Percentiles rank a stretch among this genome's conserved stretches.
phyloP scores from a whole-genome alignment of 1,140 invertebrate species.

The Leptonema lineaticorne region DNA sequence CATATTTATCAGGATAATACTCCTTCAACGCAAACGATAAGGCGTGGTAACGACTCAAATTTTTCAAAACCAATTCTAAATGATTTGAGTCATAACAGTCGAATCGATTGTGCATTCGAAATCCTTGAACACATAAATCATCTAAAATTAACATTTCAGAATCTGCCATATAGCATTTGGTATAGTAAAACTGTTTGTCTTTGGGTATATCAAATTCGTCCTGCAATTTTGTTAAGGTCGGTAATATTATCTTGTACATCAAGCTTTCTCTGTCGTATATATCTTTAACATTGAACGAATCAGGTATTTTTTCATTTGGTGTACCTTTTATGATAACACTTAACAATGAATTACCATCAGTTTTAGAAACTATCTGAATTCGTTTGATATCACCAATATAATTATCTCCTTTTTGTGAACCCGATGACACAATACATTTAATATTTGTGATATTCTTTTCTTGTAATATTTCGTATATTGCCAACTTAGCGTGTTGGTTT shows the following conservation, averaged over 20 bases:
- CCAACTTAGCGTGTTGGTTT: too few relatives aligned
- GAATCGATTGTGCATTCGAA: constrained; percentile 43
- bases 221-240: neutral
- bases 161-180: constrained; percentile 38
- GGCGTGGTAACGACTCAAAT: constrained; percentile 48
- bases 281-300: too few relatives aligned
- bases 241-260: constrained; percentile 16
- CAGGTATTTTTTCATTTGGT: too few relatives aligned
- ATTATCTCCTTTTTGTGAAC: too few relatives aligned
- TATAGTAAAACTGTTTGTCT: constrained; percentile 21
- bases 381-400: too few relatives aligned
- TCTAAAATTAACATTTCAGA: constrained; percentile 46
- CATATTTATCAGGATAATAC: constrained; percentile 39
- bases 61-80: constrained; percentile 43
- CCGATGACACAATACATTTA: too few relatives aligned
- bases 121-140: constrained; percentile 47
- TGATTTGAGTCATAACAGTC: constrained; percentile 46
- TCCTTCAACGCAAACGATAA: constrained; percentile 46
- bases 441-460: too few relatives aligned
- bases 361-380: too few relatives aligned
- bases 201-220: constrained; percentile 33
- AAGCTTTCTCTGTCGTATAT: constrained; percentile 19
- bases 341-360: too few relatives aligned
- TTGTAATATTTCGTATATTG: too few relatives aligned
- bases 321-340: too few relatives aligned